Evolutionary conservation across 2,113 vertebrate species (phyloP).

Genomic region (Malurus melanocephalus): DNA sequence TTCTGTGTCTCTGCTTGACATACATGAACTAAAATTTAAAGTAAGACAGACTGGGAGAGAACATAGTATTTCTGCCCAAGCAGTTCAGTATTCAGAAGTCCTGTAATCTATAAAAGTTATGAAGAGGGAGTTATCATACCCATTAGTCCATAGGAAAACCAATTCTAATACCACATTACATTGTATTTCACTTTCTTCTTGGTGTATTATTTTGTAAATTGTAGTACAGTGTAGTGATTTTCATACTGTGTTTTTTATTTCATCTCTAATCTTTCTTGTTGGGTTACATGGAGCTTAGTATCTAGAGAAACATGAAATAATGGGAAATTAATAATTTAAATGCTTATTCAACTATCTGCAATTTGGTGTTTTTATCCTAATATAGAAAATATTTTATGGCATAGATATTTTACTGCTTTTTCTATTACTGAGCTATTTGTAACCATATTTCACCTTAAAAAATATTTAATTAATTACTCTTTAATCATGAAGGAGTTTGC

Average conservation of each 20-base stretch:
- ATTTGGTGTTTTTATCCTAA: background rate
- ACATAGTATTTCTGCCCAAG: conserved; percentile 61
- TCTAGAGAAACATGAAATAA: background rate
- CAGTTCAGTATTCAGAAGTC: conserved; percentile 61
- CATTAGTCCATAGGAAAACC: conserved; percentile 53
- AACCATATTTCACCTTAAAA: conserved; percentile 3
- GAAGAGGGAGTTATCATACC: conserved; percentile 56
- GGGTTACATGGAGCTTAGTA: background rate
- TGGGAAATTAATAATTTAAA: background rate
- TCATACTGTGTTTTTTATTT: conserved; percentile 2
- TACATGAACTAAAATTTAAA: conserved; percentile 59
- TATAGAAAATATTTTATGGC: background rate
- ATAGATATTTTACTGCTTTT: background rate
- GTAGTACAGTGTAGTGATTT: background rate
- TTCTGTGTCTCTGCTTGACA: conserved; percentile 54
- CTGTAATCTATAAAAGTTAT: conserved; percentile 47
- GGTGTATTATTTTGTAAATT: conserved; percentile 38
- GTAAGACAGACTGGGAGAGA: conserved; percentile 50
- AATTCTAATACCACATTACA: conserved; percentile 42
- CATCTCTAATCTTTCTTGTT: background rate
- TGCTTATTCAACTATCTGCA: background rate
- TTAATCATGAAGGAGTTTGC: background rate
- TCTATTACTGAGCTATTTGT: background rate
- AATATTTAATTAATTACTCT: background rate
- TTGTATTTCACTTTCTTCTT: conserved; percentile 56